These are phyloP conservation scores for Onthophagus taurus DNA, from an alignment of 1,140 invertebrate genomes.

Conservation along the genomic window DNA sequence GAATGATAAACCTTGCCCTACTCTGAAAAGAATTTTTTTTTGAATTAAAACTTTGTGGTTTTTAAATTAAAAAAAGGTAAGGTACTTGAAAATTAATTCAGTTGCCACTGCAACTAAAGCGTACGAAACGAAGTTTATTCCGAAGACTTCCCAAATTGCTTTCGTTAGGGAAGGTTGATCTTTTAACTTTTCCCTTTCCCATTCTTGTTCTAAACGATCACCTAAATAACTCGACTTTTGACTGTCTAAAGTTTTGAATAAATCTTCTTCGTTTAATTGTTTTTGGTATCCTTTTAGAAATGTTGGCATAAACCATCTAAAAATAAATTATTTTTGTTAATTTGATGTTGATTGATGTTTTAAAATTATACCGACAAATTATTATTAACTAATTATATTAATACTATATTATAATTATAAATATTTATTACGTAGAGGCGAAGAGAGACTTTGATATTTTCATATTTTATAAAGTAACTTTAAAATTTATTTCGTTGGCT, in stretches of 20 bases:
- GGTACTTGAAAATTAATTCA: conserved; percentile 9
- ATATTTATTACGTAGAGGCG: no score
- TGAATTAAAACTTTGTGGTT: not conserved
- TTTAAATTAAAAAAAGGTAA: not conserved
- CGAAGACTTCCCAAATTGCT: conserved; percentile 10
- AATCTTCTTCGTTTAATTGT: conserved; percentile 12
- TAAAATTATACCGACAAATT: not conserved
- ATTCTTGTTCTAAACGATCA: conserved; percentile 11
- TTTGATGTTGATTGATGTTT: not conserved
- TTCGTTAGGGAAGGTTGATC: conserved; percentile 10
- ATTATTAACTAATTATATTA: not conserved
- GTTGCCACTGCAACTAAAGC: conserved; percentile 5
- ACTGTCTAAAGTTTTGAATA: conserved; percentile 7
- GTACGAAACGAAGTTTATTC: conserved; percentile 7
- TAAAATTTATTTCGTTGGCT: no score
- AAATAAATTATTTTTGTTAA: no score
- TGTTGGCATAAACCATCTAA: conserved; percentile 13
- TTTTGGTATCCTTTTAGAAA: conserved; percentile 12
- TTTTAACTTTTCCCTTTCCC: conserved; percentile 11
- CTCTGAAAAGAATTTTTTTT: conserved; percentile 17
- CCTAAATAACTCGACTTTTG: conserved; percentile 12
- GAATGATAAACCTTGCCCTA: conserved; percentile 16
- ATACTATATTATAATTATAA: no score
- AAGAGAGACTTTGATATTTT: no score
- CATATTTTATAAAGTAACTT: no score